Base-by-base conservation (phyloP, 2,113 vertebrate species). In the Arenaria interpres region DNA sequence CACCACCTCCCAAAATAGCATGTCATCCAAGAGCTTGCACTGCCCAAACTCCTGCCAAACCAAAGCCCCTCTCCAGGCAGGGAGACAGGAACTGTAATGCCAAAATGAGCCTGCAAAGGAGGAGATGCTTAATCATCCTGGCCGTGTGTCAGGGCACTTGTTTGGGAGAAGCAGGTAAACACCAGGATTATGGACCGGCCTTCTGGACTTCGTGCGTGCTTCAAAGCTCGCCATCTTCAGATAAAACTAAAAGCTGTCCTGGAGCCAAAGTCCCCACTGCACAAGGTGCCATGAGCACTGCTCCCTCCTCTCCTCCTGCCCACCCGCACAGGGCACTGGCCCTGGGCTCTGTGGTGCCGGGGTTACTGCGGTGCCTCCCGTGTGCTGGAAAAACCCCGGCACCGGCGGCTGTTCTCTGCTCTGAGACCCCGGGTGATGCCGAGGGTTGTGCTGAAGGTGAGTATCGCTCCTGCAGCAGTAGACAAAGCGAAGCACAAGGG, bases 321-420 rank as follows among this genome's bases (percentile, higher is more conserved):
- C 48, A n/a, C 16, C 20, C 9, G 24, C 45, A 24, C 8, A 7
- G 41, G 43, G 8, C 2, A 22, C 48, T 50, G 3, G 1, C 30
- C 4, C 24, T 1, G 0, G 39, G 80, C 14, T 9, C 6, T 2
- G 12, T 1, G 1, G 48, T 12, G 14, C 6, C 2, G 1, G 50
- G 24, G 35, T 24, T 25, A 3, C 4, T 7, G 27, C 19, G 12
- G 30, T 25, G n/a, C 64, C 72, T 41, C 28, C 60, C 1, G 2
- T 1, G 22, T 8, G 17, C 53, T 16, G 7, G n/a, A 12, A n/a
- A 39, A 51, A 6, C 41, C 14, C 50, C 30, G 8, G 18, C 50
- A 63, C 20, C 1, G 0, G 20, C 1, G 0, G 5, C 41, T 11
- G 21, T 5, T 27, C 30, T 37, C n/a, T 35, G 45, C 24, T 15